Conservation (phyloP, 2,797 vertebrate species). For the Cyprinella venusta region DNA sequence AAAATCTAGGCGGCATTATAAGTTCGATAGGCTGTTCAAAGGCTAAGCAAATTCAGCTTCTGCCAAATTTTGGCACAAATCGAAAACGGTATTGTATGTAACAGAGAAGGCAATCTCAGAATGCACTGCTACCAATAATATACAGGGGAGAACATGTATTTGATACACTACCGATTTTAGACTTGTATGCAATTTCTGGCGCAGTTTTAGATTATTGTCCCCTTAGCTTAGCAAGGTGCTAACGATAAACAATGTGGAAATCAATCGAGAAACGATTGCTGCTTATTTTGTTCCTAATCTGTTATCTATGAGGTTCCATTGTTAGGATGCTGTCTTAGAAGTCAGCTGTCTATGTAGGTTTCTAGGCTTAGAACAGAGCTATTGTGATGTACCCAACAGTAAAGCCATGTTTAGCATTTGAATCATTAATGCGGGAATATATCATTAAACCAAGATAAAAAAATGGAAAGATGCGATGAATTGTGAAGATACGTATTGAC, state of each 20-base stretch:
- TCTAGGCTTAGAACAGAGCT: neutral
- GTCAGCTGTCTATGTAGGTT: neutral
- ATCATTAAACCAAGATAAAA: neutral
- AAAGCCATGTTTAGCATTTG: neutral
- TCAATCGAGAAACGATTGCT: neutral
- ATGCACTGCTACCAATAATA: no score
- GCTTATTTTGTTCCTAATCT: neutral
- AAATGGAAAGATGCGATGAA: neutral
- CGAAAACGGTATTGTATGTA: no score
- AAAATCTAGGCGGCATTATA: neutral
- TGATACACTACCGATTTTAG: neutral
- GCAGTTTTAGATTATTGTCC: neutral
- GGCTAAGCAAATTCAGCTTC: neutral
- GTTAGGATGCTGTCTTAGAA: neutral
- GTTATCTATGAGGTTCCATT: neutral
- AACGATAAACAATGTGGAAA: neutral
- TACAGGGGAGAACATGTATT: no score
- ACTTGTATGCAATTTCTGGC: neutral
- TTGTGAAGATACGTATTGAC: neutral
- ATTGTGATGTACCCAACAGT: neutral
- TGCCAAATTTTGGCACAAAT: no score
- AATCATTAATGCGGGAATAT: neutral
- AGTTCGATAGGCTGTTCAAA: neutral
- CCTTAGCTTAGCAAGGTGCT: no score
- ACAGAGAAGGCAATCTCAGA: no score